These are phyloP conservation scores for Amblyjoppa proteus DNA, from an alignment of 2,888 invertebrate species.

Conservation along the genomic window DNA sequence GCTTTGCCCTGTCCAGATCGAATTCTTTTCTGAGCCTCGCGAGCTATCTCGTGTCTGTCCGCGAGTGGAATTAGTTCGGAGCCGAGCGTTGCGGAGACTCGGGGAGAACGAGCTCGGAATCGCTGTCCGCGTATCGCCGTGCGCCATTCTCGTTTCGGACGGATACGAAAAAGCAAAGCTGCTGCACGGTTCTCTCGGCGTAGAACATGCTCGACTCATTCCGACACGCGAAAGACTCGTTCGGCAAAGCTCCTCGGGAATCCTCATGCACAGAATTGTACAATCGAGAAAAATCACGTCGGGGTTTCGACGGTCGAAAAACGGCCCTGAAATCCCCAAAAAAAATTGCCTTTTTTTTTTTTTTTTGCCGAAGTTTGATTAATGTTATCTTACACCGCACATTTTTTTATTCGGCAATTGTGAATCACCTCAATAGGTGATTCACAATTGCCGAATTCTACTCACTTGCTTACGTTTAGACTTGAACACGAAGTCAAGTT, in stretches of 20 bases:
- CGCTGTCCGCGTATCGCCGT: background rate
- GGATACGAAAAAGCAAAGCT: background rate
- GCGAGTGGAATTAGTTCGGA: background rate
- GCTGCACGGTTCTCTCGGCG: background rate
- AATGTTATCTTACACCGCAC: too few relatives aligned
- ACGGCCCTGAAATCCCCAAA: background rate
- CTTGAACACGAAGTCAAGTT: too few relatives aligned
- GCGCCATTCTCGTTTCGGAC: background rate
- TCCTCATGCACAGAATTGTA: background rate
- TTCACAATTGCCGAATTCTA: background rate
- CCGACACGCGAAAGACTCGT: constrained; percentile 9
- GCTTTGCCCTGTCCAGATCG: too few relatives aligned
- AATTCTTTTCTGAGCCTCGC: background rate
- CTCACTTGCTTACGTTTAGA: too few relatives aligned
- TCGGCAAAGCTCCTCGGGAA: background rate
- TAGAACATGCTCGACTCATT: background rate
- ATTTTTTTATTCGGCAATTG: too few relatives aligned
- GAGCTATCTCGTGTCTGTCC: constrained; percentile 7
- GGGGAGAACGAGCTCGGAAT: background rate
- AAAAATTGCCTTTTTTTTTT: background rate
- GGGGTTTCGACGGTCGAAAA: background rate
- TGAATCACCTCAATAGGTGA: too few relatives aligned
- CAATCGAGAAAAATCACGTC: background rate
- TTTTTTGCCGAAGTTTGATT: too few relatives aligned
- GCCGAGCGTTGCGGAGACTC: background rate